Base-by-base conservation (phyloP, 2,888 invertebrate genomes). In the Drosophila fungiperda region DNA sequence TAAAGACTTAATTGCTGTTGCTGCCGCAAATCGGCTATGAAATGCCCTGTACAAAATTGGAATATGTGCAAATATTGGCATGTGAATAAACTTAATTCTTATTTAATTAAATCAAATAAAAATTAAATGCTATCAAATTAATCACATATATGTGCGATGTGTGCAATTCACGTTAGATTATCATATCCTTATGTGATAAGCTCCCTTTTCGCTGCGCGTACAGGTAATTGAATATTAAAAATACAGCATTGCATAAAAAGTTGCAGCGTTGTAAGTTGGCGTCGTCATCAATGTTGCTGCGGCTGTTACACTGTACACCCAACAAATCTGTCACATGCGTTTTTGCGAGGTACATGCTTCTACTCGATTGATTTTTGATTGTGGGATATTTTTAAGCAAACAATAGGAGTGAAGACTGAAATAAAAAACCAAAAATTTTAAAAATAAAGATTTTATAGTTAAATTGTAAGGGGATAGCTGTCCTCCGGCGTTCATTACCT, bases 191-290 rank as follows among this genome's bases (percentile, higher is more conserved):
- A 35, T 26, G 11, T 8, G 2, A 29, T 33, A 60, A 23, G 12
- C 29, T 42, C 20, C 12, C 32, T 23, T 3, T 6, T 1, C 11
- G 11, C 17, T 26, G 11, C 7, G 8, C 36, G 11, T 65, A 63
- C 59, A 71, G 55, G 68, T 70, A 65, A 76, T 63, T 32, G 3
- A 53, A 52, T 79, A 59, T 71, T 68, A 49, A 71, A 87, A 78
- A 84, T 80, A 72, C 82, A 78, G 54, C 72, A 71, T 23, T 73
- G 73, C 58, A 82, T 75, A 74, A 62, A 82, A 75, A 76, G 69
- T 71, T 82, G 73, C 62, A 72, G 69, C 62, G 59, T 82, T 66
- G 70, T 68, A 63, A 68, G 78, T 66, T 68, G 53, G 54, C 65
- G 67, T 62, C 68, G 63, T 60, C 75, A 74, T 57, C 76, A 70